Evolutionary conservation across 2,797 vertebrate genomes (phyloP).

Genomic region (Pseudochromis fuscus): DNA sequence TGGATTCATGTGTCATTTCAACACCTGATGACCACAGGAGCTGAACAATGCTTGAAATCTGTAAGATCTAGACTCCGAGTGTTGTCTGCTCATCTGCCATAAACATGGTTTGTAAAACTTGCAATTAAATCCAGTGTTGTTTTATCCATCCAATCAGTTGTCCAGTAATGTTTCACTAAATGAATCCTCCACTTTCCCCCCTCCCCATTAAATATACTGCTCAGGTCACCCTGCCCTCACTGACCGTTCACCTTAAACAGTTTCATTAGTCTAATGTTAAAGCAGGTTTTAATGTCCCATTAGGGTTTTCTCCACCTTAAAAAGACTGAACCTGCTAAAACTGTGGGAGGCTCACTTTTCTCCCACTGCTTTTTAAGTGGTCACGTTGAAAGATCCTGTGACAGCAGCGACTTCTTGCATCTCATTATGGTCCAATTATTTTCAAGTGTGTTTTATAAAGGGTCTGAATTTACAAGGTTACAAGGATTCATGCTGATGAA

Average conservation of each 20-base stretch:
- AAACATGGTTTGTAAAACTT: conserved; percentile 32
- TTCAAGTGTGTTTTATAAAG: conserved; percentile 26
- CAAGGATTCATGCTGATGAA: conserved; percentile 26
- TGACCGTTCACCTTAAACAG: conserved; percentile 32
- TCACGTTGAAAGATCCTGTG: conserved; percentile 8
- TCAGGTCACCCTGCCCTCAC: conserved; percentile 31
- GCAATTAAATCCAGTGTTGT: conserved; percentile 13
- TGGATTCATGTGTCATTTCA: too few relatives aligned
- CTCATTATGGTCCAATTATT: conserved; percentile 16
- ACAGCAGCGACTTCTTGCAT: conserved; percentile 4
- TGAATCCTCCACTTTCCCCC: conserved; percentile 20
- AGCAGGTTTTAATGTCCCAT: conserved; percentile 26
- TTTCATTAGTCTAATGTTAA: conserved; percentile 47
- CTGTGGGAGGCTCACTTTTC: too few relatives aligned
- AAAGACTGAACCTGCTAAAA: too few relatives aligned
- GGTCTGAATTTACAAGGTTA: conserved; percentile 23
- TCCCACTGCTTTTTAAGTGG: background rate
- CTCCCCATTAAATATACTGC: conserved; percentile 28
- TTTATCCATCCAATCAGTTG: conserved; percentile 30
- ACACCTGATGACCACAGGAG: too few relatives aligned
- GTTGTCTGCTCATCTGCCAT: background rate
- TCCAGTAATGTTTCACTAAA: conserved; percentile 21
- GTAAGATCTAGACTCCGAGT: too few relatives aligned
- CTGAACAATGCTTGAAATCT: too few relatives aligned
- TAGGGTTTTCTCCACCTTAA: conserved; percentile 30